Evolutionary conservation across 2,888 invertebrate genomes (phyloP), one percentile per base, ranked within the genome.

Genomic region (Cheilosia impressa): DNA sequence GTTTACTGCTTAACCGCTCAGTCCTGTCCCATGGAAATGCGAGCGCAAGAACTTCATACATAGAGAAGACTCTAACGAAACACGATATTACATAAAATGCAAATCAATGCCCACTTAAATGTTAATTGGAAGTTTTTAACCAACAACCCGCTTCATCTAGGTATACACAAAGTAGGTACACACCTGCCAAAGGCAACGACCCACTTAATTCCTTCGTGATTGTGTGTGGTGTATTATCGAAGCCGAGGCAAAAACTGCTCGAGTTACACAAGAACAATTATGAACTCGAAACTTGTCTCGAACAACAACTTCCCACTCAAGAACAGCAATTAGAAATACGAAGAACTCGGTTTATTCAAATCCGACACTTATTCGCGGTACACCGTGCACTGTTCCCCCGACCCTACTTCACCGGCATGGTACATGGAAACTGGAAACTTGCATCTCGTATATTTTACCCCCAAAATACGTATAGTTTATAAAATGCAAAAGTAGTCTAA

Each of bases 291-390:
- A 83, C 79, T 83, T 83, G 73, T 79, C 79, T 83, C 27, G 73
- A 79, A 85, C 66, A 85, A 76, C 72, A 85, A 81, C 62, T 76
- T 71, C 68, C 17, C 71, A 47, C 81, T 71, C 69, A 81, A 81
- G 81, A 85, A 85, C 81, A 85, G 85, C 85, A 85, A 85, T 85
- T 85, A 85, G 72, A 81, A 85, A 81, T 68, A 62, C 58, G 76
- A 85, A 85, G 69, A 69, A 75, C 45, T 15, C 47, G 80, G 80
- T 66, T 80, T 81, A 77, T 81, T 81, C 85, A 85, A 81, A 81
- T 81, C 81, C 68, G 45, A 85, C 66, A 77, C 75, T 62, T 72
- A 68, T 72, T 68, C 50, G 66, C 47, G 79, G 43, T 47, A 52
- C 2, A 55, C 52, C 63, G 10, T 27, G 27, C 27, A 27, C 27